Conservation (phyloP, 2,888 invertebrate species). For the Pandemis cinnamomeana region DNA sequence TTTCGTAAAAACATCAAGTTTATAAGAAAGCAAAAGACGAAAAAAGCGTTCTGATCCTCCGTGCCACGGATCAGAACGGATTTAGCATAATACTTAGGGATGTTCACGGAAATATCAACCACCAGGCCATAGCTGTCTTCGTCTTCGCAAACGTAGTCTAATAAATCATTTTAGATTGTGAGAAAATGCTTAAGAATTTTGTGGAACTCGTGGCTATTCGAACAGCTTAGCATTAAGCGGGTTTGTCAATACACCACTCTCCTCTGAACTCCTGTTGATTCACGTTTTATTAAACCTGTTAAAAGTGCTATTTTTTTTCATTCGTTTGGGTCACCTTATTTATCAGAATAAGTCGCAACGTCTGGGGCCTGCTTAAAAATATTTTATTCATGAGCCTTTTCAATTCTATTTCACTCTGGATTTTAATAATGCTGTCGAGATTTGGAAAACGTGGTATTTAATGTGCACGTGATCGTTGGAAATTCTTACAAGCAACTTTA, state of each 20-base stretch:
- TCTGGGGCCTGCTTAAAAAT: not conserved
- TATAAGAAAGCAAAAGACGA: not conserved
- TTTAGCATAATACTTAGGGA: not conserved
- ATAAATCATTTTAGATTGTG: too few relatives aligned
- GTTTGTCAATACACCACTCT: too few relatives aligned
- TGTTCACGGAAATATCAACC: not conserved
- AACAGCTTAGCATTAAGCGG: too few relatives aligned
- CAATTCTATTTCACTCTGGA: not conserved
- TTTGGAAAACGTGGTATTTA: not conserved
- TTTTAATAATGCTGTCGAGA: not conserved
- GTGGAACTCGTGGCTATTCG: too few relatives aligned
- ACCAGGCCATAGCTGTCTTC: too few relatives aligned
- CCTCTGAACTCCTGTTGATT: too few relatives aligned
- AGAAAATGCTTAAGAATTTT: too few relatives aligned
- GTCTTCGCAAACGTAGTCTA: too few relatives aligned
- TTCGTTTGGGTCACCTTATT: not conserved
- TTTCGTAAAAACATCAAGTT: not conserved
- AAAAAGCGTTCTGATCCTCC: not conserved
- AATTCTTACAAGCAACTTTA: too few relatives aligned
- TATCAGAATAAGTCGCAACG: not conserved
- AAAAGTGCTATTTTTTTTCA: too few relatives aligned
- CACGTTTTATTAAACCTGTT: too few relatives aligned
- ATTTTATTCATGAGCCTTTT: constrained; percentile 17
- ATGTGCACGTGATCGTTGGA: not conserved
- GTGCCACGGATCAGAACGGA: not conserved